These are phyloP conservation scores for Cygnus atratus DNA, from an alignment of 2,113 vertebrate genomes.

Conservation along the genomic window DNA sequence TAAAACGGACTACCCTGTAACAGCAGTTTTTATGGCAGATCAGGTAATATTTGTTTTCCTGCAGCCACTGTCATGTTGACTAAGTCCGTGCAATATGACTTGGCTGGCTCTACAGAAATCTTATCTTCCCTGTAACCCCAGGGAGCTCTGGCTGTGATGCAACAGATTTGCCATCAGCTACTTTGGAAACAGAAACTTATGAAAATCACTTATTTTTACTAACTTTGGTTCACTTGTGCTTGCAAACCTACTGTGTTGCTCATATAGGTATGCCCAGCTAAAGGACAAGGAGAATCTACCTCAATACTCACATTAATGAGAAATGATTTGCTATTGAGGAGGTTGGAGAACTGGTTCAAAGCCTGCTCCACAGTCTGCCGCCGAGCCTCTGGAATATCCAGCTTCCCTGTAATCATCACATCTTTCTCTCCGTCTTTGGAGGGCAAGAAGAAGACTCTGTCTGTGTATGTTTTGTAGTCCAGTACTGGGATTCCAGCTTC, in stretches of 20 bases:
- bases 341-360: conserved; percentile 95
- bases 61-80: neutral
- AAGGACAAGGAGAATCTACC: neutral
- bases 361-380: conserved; percentile 86
- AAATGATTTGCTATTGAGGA: conserved; percentile 97
- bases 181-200: neutral
- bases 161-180: neutral
- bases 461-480: conserved; percentile 94
- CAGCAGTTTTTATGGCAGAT: neutral
- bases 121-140: neutral
- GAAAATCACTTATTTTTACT: neutral
- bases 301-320: conserved; percentile 87
- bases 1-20: neutral
- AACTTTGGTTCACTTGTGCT: neutral
- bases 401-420: conserved; percentile 89
- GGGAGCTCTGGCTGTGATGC: neutral
- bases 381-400: conserved; percentile 89
- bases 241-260: neutral
- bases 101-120: neutral
- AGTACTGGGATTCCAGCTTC: conserved; percentile 93
- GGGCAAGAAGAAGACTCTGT: conserved; percentile 94
- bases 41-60: neutral
- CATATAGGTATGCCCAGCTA: neutral
- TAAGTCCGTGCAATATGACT: neutral
- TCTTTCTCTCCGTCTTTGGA: conserved; percentile 92